Evolutionary conservation across 2,113 vertebrate species (phyloP), one percentile per base, ranked within the genome.

Genomic region (Calcarius ornatus): DNA sequence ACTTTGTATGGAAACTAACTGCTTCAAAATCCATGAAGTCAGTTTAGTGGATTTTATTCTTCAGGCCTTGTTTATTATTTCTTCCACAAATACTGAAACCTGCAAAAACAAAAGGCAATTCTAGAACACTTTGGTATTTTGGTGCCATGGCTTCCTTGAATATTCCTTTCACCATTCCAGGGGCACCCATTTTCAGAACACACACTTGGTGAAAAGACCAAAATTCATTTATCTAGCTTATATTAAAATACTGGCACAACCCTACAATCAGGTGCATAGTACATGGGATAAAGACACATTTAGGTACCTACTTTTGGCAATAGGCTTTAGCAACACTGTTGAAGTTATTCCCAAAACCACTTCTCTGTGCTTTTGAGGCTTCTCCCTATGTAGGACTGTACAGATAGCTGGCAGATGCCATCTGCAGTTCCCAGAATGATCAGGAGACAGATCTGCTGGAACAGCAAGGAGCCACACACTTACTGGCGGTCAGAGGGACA

Each of bases 381-480:
- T 80, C 33, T 9, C 33, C 12, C 17, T 71, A 0, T 43, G 53
- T 25, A 73, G 1, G 9, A 42, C 18, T 28, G 27, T 13, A 27
- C 25, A 56, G 33, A n/a, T 11, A 60, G n/a, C 15, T 84, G 60
- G n/a, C 30, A 86, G 56, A 56, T 53, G 40, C 15, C 57, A 53
- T 5, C 66, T 5, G 0, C 2, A 1, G 20, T 5, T 65, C 37
- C 56, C 2, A 0, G 64, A 37, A 2, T 14, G 28, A 48, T 51
- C 24, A 57, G 57, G 79, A 38, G 53, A 7, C 31, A 35, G 35
- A 75, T 0, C 3, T 59, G 42, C 51, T 35, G 69, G 59, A 68
- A 40, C 5, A 56, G 37, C 12, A 17, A 40, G 24, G 42, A 82
- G 64, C 1, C 5, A 76, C 28, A 3, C 57, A 24, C 40, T 28